Evolutionary conservation across 2,113 vertebrate species (phyloP).

Genomic region (Castor canadensis): DNA sequence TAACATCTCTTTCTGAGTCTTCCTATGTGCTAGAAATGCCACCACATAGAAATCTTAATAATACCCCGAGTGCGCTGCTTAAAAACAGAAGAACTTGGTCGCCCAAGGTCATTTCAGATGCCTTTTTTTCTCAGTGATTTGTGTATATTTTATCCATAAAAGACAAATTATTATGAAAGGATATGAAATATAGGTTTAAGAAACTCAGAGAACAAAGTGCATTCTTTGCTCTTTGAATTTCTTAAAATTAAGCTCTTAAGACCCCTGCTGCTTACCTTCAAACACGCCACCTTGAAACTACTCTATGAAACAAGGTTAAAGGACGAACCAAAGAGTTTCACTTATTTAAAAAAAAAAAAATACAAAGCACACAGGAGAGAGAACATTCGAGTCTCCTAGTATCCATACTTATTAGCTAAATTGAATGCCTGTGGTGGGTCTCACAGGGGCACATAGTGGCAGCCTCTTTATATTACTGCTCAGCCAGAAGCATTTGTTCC

Average conservation of each 20-base stretch:
- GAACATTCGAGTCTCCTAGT: constrained; percentile 51
- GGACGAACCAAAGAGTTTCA: constrained; percentile 73
- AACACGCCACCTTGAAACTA: constrained; percentile 82
- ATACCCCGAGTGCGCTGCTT: constrained; percentile 49
- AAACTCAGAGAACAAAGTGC: constrained; percentile 84
- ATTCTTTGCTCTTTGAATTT: constrained; percentile 82
- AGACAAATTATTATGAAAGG: constrained; percentile 84
- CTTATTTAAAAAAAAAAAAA: constrained; percentile 49
- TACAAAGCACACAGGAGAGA: constrained; percentile 19
- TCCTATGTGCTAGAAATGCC: constrained; percentile 14
- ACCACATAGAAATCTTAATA: constrained; percentile 70
- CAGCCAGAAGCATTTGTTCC: constrained; percentile 47
- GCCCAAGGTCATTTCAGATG: constrained; percentile 74
- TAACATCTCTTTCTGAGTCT: constrained; percentile 60
- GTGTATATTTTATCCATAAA: constrained; percentile 83
- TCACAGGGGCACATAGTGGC: constrained; percentile 38
- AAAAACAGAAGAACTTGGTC: constrained; percentile 73
- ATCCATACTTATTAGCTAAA: constrained; percentile 70
- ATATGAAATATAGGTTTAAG: constrained; percentile 81
- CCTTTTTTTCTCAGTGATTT: constrained; percentile 75
- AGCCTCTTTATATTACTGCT: constrained; percentile 49
- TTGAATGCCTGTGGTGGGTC: constrained; percentile 55
- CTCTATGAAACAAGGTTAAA: constrained; percentile 67
- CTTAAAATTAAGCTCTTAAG: constrained; percentile 86
- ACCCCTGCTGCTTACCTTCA: constrained; percentile 82